Evolutionary conservation across 2,888 invertebrate genomes (phyloP).

Genomic region (Baronia brevicornis): DNA sequence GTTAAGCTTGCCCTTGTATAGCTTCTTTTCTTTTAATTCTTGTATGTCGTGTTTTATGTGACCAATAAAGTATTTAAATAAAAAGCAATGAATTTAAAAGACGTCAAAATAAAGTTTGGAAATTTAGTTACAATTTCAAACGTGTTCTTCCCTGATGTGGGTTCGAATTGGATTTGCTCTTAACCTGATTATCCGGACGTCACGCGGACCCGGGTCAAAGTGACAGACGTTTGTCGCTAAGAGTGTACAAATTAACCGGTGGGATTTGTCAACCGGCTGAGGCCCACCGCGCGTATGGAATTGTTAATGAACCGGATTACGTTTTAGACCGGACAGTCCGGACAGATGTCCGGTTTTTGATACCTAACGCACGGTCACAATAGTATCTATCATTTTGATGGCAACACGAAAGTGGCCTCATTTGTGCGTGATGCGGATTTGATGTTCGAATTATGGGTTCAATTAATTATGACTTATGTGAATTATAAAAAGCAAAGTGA

Average conservation of each 20-base stretch:
- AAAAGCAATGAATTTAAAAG: neutral
- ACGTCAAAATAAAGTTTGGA: neutral
- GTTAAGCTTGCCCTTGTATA: too few species aligned
- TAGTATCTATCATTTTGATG: slow-evolving; percentile 4
- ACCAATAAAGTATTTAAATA: too few species aligned
- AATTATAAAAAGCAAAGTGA: too few species aligned
- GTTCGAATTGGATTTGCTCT: neutral
- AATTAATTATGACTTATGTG: too few species aligned
- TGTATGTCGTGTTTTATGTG: too few species aligned
- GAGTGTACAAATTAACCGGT: slow-evolving; percentile 11
- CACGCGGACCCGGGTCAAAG: neutral
- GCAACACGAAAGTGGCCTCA: too few species aligned
- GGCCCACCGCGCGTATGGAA: slow-evolving; percentile 18
- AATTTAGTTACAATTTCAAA: neutral
- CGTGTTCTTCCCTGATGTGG: neutral
- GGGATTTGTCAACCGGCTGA: slow-evolving; percentile 23
- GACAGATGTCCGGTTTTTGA: slow-evolving; percentile 15
- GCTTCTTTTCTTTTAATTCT: too few species aligned
- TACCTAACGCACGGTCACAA: slow-evolving; percentile 2
- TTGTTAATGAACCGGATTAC: slow-evolving; percentile 20
- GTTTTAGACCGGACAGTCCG: slow-evolving; percentile 18
- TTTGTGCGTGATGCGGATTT: too few species aligned
- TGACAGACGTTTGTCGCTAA: slow-evolving; percentile 5
- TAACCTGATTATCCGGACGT: neutral
- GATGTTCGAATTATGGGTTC: too few species aligned